These are phyloP conservation scores for Euwallacea similis DNA, from an alignment of 1,140 invertebrate species.

Conservation along the genomic window DNA sequence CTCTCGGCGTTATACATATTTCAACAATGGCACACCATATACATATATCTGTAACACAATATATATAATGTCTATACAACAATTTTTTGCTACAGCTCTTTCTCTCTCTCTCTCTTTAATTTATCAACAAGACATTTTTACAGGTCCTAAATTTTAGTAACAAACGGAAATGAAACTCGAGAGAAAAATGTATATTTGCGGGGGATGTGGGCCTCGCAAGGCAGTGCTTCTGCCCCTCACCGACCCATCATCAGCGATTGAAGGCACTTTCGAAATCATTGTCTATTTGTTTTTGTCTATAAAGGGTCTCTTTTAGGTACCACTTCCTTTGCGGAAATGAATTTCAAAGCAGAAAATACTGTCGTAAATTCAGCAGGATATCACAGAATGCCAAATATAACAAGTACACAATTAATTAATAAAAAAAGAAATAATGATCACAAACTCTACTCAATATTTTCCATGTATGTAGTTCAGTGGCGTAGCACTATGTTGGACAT, in stretches of 20 bases:
- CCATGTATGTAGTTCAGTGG: no score
- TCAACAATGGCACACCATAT: slow-evolving; percentile 54
- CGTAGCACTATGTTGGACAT: slow-evolving; percentile 10
- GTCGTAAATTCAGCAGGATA: slow-evolving; percentile 30
- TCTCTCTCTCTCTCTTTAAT: slow-evolving; percentile 14
- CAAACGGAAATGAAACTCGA: no score
- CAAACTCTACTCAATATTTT: not conserved
- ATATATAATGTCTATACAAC: slow-evolving; percentile 46
- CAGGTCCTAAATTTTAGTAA: slow-evolving; percentile 33
- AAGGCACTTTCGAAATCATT: slow-evolving; percentile 46
- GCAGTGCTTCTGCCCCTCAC: not conserved
- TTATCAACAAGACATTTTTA: slow-evolving; percentile 43
- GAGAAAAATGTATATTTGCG: not conserved
- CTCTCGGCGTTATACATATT: slow-evolving; percentile 47
- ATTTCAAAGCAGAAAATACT: slow-evolving; percentile 27
- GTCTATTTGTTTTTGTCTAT: slow-evolving; percentile 32
- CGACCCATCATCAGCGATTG: not conserved
- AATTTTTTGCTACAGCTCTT: slow-evolving; percentile 35
- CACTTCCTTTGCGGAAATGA: not conserved
- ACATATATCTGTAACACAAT: slow-evolving; percentile 53
- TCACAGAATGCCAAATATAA: slow-evolving; percentile 43
- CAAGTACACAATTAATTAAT: slow-evolving; percentile 26
- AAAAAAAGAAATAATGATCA: slow-evolving; percentile 23
- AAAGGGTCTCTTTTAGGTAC: slow-evolving; percentile 21
- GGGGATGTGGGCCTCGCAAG: not conserved